Base-by-base conservation (phyloP, 2,797 vertebrate species). In the Pterois miles region DNA sequence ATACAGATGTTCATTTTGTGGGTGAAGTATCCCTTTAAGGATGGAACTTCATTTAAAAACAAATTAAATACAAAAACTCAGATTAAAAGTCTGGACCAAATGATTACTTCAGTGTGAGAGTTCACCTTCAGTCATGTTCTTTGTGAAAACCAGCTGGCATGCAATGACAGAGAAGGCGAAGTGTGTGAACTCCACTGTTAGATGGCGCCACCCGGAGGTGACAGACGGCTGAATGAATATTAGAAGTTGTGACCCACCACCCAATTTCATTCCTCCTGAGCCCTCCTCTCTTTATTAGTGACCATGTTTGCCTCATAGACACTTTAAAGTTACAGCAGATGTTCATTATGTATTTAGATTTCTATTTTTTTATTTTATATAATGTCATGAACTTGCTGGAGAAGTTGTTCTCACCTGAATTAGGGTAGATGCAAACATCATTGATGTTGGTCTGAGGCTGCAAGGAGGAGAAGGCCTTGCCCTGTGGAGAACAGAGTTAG, bases 381-480 rank as follows among this genome's bases (percentile, higher is more conserved):
- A 20, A 11, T 34, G 3, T 54, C 29, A n/a, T 27, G 22, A 53
- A 43, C n/a, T 22, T 65, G 64, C 4, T 10, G 52, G 2, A 4
- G 22, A 23, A 4, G 33, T 11, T 14, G 12, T 68, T 79, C 89
- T 56, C 86, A 99, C 98, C 98, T 92, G 98, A 98, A 74, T 94
- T 90, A 34, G 98, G 98, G 76, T 98, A 99, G 43, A 99, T 91
- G 76, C 97, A 99, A 48, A 99, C 95, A 64, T 98, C 96, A 74
- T 99, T 99, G 80, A 99, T 96, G 91, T 96, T 96, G 65, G 95
- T 80, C 86, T 96, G 95, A n/a, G 98, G 97, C 81, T 99, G 97
- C 82, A 99, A 94, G 72, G 97, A 98, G 65, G 97, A 97, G 93
- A 99, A 97, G 82, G 97, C 91, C 87, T 98, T 99, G 2, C 98